Percentiles rank a stretch among this genome's conserved stretches.
phyloP scores from a whole-genome alignment of 2,113 vertebrate species.

The Bos javanicus region DNA sequence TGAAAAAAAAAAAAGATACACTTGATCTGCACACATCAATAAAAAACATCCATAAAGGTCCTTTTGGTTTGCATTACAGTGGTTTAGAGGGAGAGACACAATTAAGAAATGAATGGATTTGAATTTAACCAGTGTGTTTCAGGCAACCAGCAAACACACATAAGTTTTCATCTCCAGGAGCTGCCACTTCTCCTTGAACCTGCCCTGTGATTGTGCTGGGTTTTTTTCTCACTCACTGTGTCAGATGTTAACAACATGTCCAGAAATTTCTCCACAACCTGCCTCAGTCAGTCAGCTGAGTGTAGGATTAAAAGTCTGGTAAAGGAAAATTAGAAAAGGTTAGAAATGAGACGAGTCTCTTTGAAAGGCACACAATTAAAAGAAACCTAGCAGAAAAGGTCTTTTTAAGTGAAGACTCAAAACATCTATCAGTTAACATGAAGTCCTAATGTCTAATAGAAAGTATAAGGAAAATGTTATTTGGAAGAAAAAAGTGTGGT shows the following conservation, averaged over 20 bases:
- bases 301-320: not conserved
- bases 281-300: constrained; percentile 54
- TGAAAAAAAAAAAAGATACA: not conserved
- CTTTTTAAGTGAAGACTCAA: not conserved
- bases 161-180: not conserved
- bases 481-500: not conserved
- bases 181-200: constrained; percentile 22
- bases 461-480: constrained; percentile 47
- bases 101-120: not conserved
- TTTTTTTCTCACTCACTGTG: constrained; percentile 24
- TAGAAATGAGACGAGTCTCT: constrained; percentile 8
- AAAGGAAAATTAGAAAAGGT: not conserved
- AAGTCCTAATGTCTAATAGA: constrained; percentile 65
- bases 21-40: not conserved
- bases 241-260: constrained; percentile 68
- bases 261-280: constrained; percentile 71
- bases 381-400: not conserved
- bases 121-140: not conserved
- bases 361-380: not conserved
- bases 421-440: not conserved
- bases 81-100: not conserved
- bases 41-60: not conserved
- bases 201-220: not conserved
- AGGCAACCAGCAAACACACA: not conserved
- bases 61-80: not conserved